These are phyloP conservation scores for Enteromius anoplus DNA, from an alignment of 2,797 vertebrate species.

Conservation along the genomic window DNA sequence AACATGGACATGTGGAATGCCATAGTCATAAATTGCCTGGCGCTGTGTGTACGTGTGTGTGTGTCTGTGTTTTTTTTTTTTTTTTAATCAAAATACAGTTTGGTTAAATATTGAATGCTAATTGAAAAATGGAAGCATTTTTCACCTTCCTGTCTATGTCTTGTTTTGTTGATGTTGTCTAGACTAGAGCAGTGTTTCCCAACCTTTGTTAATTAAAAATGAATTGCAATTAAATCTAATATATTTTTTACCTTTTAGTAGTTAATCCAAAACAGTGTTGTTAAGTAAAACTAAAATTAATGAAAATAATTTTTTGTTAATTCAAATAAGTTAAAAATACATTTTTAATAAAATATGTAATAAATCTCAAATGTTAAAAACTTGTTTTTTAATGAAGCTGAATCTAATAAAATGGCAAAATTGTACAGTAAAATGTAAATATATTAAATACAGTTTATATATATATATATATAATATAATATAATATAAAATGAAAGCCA, in stretches of 20 bases:
- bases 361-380: not conserved
- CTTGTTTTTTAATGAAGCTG: no score
- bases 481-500: not conserved
- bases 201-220: not conserved
- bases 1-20: slow-evolving; percentile 40
- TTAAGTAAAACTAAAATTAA: not conserved
- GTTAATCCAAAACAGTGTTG: not conserved
- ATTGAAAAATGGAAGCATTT: slow-evolving; percentile 13
- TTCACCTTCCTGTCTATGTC: not conserved
- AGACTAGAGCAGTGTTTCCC: not conserved
- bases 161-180: not conserved
- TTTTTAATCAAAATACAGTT: not conserved
- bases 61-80: not conserved
- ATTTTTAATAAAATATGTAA: not conserved
- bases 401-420: not conserved
- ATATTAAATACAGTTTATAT: not conserved
- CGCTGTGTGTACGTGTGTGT: slow-evolving; percentile 10
- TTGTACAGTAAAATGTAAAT: not conserved
- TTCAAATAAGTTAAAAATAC: not conserved
- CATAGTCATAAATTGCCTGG: slow-evolving; percentile 30
- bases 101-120: slow-evolving; percentile 6
- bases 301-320: not conserved
- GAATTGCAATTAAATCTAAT: no score
- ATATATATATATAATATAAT: not conserved
- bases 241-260: not conserved